Evolutionary conservation across 2,888 invertebrate species (phyloP), one percentile per base, ranked within the genome.

Genomic region (Euzophera pinguis): DNA sequence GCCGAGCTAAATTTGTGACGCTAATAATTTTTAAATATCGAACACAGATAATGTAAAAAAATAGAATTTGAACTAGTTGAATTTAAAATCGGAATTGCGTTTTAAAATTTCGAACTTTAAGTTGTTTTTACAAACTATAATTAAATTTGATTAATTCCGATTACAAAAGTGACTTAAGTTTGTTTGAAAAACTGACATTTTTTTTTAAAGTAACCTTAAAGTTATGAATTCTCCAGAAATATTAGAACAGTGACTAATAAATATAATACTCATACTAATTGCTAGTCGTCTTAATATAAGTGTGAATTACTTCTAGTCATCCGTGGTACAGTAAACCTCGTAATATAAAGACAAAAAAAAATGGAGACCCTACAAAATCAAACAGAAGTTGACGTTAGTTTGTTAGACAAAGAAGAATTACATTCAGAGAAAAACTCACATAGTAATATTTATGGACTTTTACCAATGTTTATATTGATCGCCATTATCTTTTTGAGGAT

Each of bases 381-480:
- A 29, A 22, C 37, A 10, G 37, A 47, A 27, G 37, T 29, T 27
- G 38, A 38, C 2, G 10, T 16, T 14, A 34, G 7, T 37, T 7
- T 32, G 2, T n/a, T 47, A 4, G 43, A 43, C 43, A 49, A 49
- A 17, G 48, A 38, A 38, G 48, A 49, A 13, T 6, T 9, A 13
- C 27, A 27, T 17, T 1, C 5, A 13, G 41, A 42, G 7, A 12
- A 34, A 17, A 14, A 1, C 6, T 4, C 2, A 3, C 17, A 14
- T 1, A 50, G 14, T 6, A 53, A 53, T 16, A 38, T 53, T 0
- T 14, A 52, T 2, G 57, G 57, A 37, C 53, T 86, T 0, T 53
- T 84, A 39, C 86, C 86, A 0, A 69, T 85, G 61, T 71, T 84
- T 41, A 56, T 84, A 47, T 63, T 86, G 34, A 60, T 84, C 17